Evolutionary conservation across 1,140 invertebrate species (phyloP).

Genomic region (Aleiodes sp.): DNA sequence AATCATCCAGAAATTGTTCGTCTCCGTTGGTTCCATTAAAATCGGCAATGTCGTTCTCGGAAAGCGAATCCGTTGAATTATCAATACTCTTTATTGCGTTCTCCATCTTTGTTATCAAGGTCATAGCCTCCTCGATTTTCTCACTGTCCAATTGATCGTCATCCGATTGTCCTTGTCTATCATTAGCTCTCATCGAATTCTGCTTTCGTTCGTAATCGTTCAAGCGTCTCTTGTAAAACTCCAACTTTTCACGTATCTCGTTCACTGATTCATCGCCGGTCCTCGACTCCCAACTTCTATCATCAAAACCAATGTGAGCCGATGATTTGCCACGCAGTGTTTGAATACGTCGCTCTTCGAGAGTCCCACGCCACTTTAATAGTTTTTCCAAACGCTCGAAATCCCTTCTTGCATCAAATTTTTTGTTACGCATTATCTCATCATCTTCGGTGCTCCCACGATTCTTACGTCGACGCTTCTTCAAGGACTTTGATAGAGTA

Average conservation of each 20-base stretch:
- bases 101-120: conserved; percentile 43
- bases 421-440: conserved; percentile 28
- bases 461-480: conserved; percentile 24
- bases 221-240: conserved; percentile 46
- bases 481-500: conserved; percentile 12
- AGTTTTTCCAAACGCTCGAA: conserved; percentile 29
- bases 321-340: background rate
- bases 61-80: background rate
- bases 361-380: conserved; percentile 20
- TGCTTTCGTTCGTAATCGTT: conserved; percentile 42
- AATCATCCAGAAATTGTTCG: conserved; percentile 36
- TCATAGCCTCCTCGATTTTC: conserved; percentile 32
- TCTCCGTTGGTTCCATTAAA: background rate
- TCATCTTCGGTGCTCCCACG: conserved; percentile 32
- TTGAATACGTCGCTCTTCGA: conserved; percentile 25
- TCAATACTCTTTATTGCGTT: conserved; percentile 35
- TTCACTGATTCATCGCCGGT: conserved; percentile 35
- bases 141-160: background rate
- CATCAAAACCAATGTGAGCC: conserved; percentile 19
- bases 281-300: background rate
- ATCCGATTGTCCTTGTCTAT: background rate
- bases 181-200: background rate
- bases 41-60: background rate
- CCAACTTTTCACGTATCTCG: conserved; percentile 44
- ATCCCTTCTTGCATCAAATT: conserved; percentile 28